These are phyloP conservation scores for Orthochromis malagaraziensis DNA, from an alignment of 2,113 vertebrate genomes.

Conservation along the genomic window DNA sequence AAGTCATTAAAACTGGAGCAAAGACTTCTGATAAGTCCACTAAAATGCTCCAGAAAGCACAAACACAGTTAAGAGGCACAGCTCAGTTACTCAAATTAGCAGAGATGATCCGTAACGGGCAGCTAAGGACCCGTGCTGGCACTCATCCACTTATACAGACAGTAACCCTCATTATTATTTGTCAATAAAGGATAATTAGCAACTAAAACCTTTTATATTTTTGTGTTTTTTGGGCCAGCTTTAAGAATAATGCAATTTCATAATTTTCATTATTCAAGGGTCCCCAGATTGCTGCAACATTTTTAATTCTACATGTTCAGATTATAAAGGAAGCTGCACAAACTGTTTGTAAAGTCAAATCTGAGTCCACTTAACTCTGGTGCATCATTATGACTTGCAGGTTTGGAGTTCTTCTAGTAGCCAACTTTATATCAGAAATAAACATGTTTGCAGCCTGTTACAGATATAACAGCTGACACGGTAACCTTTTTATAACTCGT, in stretches of 20 bases:
- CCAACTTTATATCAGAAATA: background rate
- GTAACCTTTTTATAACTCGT: background rate
- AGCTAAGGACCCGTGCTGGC: background rate
- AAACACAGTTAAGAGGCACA: background rate
- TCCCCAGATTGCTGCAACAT: background rate
- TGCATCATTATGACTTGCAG: background rate
- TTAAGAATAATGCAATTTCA: background rate
- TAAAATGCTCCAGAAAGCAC: background rate
- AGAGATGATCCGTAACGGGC: background rate
- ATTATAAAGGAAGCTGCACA: background rate
- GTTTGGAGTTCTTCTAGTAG: background rate
- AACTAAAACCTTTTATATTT: accelerated
- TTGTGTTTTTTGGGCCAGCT: background rate
- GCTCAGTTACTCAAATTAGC: background rate
- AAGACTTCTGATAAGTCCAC: background rate
- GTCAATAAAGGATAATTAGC: background rate
- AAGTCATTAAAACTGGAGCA: background rate
- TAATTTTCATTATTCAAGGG: accelerated
- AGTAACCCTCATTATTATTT: background rate
- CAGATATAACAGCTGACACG: background rate
- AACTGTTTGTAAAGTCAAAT: background rate
- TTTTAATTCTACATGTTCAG: background rate
- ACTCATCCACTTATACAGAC: background rate
- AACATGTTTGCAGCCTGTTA: background rate
- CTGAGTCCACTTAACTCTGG: background rate